Base-by-base conservation (phyloP, 2,888 invertebrate genomes). In the Drosophila ezoana region DNA sequence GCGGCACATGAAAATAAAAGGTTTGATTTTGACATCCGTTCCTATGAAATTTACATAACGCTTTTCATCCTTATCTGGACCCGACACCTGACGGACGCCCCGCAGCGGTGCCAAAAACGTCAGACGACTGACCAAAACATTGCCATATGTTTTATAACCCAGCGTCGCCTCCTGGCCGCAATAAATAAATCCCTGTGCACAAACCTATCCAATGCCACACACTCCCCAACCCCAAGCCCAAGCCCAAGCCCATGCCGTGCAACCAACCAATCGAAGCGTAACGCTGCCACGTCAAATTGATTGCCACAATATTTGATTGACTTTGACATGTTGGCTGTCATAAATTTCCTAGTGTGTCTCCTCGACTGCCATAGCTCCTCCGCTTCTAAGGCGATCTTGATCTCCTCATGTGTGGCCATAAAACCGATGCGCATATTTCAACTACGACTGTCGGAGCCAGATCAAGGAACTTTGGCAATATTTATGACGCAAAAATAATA, bases 251-350 rank as follows among this genome's bases (percentile, higher is more conserved):
- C 35, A 35, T 33, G 33, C 49, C n/a, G 14, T 33, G 33, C 49
- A n/a, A n/a, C 47, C 49, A n/a, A n/a, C 47, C 52, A 64, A 62
- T 62, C 58, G 56, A 62, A 69, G 56, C 86, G 82, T 57, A 78
- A 72, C 81, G 76, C 47, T 72, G 75, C 76, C 89, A 81, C 81
- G 80, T 81, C 90, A 79, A 89, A 89, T 87, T 89, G 89, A 87
- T 89, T 89, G 89, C 83, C 81, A 76, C 88, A 87, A 87, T 76
- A 82, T 90, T 91, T 91, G 90, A 90, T 90, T 90, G 90, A 90
- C 91, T 91, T 90, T 90, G 90, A 90, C 88, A 89, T 90, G 90
- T 88, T 89, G 89, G 38, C 80, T 86, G 89, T 88, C 90, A 90
- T 90, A 91, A 90, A 90, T 90, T 72, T 59, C 62, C 49, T 16